Conservation (phyloP, 2,888 invertebrate genomes). For the Petrolisthes manimaculis region DNA sequence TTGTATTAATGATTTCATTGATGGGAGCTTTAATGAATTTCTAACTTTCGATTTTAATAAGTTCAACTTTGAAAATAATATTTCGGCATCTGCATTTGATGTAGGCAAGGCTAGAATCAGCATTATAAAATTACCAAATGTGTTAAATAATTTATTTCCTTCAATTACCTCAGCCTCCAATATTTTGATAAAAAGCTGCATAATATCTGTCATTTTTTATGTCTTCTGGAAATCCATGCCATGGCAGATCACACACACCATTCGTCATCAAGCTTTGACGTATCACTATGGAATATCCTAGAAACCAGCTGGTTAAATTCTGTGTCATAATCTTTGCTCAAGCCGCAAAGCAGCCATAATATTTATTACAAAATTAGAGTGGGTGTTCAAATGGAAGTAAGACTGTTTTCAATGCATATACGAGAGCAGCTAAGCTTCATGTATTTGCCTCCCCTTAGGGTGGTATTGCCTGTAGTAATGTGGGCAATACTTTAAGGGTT, state of each 20-base stretch:
- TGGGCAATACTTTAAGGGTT: too few relatives aligned
- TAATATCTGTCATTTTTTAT: not conserved
- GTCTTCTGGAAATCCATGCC: not conserved
- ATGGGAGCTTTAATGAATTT: not conserved
- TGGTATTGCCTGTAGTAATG: too few relatives aligned
- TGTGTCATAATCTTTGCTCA: not conserved
- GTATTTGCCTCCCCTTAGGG: too few relatives aligned
- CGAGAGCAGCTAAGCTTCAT: too few relatives aligned
- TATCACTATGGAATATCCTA: conserved; percentile 6
- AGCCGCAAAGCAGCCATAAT: not conserved
- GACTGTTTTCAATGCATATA: too few relatives aligned
- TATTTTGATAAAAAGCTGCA: not conserved
- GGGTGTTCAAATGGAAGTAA: not conserved
- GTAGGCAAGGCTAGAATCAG: not conserved
- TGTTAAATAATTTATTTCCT: not conserved
- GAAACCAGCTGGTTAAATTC: not conserved
- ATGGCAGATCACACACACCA: conserved; percentile 11
- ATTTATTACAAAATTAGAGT: not conserved
- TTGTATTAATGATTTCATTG: not conserved
- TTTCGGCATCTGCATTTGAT: conserved; percentile 3
- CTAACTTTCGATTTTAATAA: conserved; percentile 7
- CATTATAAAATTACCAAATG: not conserved
- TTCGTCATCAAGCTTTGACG: conserved; percentile 12
- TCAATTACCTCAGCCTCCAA: not conserved
- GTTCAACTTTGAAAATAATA: conserved; percentile 14